A percentile compares a stretch with the other conserved stretches of the same genome.
Conservation (phyloP, 2,888 invertebrate species). For the Phoenoteleia sp. region DNA sequence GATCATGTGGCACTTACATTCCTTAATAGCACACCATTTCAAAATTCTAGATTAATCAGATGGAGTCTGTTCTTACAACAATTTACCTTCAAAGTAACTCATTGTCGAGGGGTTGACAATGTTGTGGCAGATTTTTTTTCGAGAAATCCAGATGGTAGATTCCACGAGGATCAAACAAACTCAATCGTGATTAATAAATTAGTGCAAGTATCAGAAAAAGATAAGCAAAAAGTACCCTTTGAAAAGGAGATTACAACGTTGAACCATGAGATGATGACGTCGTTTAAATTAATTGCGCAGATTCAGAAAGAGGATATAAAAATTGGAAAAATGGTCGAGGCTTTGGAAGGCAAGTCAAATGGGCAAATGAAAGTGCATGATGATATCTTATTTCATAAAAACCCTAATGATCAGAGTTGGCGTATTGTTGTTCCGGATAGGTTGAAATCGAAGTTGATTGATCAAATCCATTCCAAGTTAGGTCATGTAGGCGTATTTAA, state of each 20-base stretch:
- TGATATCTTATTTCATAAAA: slow-evolving; percentile 10
- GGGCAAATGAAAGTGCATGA: background rate
- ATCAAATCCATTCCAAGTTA: slow-evolving; percentile 14
- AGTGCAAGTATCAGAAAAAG: background rate
- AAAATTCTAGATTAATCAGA: background rate
- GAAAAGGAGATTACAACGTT: background rate
- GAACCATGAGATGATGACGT: background rate
- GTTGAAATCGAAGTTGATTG: background rate
- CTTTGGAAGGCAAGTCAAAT: too few species aligned
- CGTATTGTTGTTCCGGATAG: background rate
- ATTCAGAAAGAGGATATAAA: too few species aligned
- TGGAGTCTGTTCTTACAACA: slow-evolving; percentile 5
- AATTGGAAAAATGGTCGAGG: too few species aligned
- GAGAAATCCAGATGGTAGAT: slow-evolving; percentile 45
- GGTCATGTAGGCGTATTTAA: slow-evolving; percentile 19
- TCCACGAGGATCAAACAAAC: background rate
- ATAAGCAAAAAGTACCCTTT: background rate
- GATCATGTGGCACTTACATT: background rate
- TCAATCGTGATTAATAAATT: background rate
- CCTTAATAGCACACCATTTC: background rate
- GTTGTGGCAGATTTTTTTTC: background rate
- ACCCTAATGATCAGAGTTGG: background rate
- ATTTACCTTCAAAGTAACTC: background rate
- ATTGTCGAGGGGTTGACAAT: background rate
- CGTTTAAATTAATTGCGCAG: too few species aligned